These are phyloP conservation scores for Percopsis omiscomaycus DNA, from an alignment of 2,797 vertebrate species.

Conservation along the genomic window DNA sequence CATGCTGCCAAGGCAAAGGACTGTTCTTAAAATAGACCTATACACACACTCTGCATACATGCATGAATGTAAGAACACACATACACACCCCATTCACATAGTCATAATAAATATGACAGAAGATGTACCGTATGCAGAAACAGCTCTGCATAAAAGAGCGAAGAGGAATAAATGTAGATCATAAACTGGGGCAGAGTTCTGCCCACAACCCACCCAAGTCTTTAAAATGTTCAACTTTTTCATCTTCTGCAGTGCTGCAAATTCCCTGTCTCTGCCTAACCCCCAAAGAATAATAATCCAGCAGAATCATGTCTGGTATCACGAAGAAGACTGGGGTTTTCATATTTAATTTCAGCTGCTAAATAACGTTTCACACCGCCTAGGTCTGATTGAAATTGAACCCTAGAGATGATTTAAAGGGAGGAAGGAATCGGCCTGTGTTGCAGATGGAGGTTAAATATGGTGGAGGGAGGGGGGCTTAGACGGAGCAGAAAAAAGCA, in stretches of 20 bases:
- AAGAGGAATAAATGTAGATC: conserved; percentile 12
- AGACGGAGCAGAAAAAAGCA: conserved; percentile 13
- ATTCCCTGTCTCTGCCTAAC: conserved; percentile 10
- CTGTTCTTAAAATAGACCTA: not conserved
- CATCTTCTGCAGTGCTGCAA: conserved; percentile 36
- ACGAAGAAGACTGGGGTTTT: conserved; percentile 54
- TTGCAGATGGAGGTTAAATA: conserved; percentile 16
- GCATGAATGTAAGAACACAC: not conserved
- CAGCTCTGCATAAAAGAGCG: conserved; percentile 20
- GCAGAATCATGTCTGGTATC: conserved; percentile 37
- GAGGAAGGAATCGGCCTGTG: conserved; percentile 21
- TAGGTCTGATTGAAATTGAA: conserved; percentile 62
- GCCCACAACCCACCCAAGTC: conserved; percentile 26
- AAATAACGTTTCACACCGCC: conserved; percentile 56
- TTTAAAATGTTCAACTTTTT: conserved; percentile 36
- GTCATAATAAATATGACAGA: not conserved
- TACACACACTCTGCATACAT: conserved; percentile 22
- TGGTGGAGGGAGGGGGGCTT: conserved; percentile 1
- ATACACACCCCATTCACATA: not conserved
- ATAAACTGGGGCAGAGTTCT: conserved; percentile 14
- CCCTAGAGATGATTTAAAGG: conserved; percentile 58
- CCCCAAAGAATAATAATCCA: conserved; percentile 54
- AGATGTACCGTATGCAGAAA: not conserved
- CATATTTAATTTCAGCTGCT: conserved; percentile 68
- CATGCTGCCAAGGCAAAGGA: conserved; percentile 25